Evolutionary conservation across 2,113 vertebrate species (phyloP), one percentile per base, ranked within the genome.

Genomic region (Strix aluco): DNA sequence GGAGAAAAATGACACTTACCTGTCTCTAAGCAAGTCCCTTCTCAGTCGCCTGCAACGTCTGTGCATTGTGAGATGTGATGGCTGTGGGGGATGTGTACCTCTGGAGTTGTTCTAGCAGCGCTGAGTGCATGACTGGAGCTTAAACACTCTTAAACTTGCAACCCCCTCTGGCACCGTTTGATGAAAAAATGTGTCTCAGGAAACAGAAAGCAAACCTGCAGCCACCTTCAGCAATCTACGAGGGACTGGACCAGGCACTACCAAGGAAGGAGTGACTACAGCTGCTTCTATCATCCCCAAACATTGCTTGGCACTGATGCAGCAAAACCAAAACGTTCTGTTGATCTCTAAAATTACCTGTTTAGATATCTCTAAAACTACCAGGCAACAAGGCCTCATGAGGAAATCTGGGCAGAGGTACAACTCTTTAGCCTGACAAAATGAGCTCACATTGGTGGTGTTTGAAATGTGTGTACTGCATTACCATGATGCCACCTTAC

Each of bases 1-100:
- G 71, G 69, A 96, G 51, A 69, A 83, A 92, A 97, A 74, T 59
- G 16, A 14, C 79, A 90, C 97, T 97, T 92, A 97, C 96, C 96
- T 96, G 63, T 49, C 79, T 79, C 90, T 51, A 62, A 65, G 61
- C 1, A 10, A 85, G 54, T 73, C 32, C 32, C n/a, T 95, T 81
- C 63, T 90, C 65, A 66, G 36, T 36, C 0, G 0, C n/a, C 63
- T 95, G 87, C 67, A 84, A 46, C 0, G 0, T 71, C 93, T 83
- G 59, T 49, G 66, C 16, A 7, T 59, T 6, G 13, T 27, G 57
- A 86, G 78, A 55, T 52, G 75, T 17, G 59, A 71, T 65, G 66
- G 46, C 59, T 94, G 74, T 92, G 55, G 66, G 73, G 46, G 9
- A 88, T 5, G 1, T 2, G 11, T 65, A 55, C n/a, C 70, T 78